Percentiles rank a stretch among this genome's conserved stretches.
Evolutionary conservation across 92 coral and sea anemone genomes (phyloP).

Genomic region (Ricordea florida): DNA sequence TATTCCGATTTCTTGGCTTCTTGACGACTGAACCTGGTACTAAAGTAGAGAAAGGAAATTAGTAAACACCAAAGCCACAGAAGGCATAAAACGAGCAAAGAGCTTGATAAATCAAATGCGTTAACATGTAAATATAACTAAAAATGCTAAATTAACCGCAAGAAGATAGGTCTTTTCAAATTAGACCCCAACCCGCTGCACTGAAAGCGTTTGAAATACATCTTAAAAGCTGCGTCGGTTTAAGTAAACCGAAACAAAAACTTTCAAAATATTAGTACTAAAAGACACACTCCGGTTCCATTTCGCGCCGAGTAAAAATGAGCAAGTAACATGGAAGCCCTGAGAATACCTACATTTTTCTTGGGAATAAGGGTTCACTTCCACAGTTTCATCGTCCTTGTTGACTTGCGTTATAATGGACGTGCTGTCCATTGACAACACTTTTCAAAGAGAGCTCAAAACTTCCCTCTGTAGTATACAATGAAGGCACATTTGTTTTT

Average conservation of each 20-base stretch:
- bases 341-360: conserved; percentile 73
- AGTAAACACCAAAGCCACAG: neutral
- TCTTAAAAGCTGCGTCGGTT: too few species aligned
- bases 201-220: conserved; percentile 18
- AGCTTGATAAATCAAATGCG: too few species aligned
- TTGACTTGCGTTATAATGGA: conserved; percentile 99
- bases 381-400: conserved; percentile 91
- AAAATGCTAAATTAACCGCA: conserved; percentile 51
- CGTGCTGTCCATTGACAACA: conserved; percentile 95
- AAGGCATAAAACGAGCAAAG: too few species aligned
- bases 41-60: conserved; percentile 50
- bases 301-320: conserved; percentile 35
- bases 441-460: conserved; percentile 38
- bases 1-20: conserved; percentile 89
- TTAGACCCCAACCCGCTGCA: too few species aligned
- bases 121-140: too few species aligned
- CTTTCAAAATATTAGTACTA: neutral
- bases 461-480: neutral
- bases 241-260: too few species aligned
- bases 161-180: conserved; percentile 4
- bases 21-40: conserved; percentile 84
- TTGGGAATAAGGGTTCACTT: conserved; percentile 74
- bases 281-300: too few species aligned
- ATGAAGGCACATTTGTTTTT: conserved; percentile 36
- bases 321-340: conserved; percentile 47